These are phyloP conservation scores for Harlomillsia oculata DNA, from an alignment of 1,140 invertebrate species.

Conservation along the genomic window DNA sequence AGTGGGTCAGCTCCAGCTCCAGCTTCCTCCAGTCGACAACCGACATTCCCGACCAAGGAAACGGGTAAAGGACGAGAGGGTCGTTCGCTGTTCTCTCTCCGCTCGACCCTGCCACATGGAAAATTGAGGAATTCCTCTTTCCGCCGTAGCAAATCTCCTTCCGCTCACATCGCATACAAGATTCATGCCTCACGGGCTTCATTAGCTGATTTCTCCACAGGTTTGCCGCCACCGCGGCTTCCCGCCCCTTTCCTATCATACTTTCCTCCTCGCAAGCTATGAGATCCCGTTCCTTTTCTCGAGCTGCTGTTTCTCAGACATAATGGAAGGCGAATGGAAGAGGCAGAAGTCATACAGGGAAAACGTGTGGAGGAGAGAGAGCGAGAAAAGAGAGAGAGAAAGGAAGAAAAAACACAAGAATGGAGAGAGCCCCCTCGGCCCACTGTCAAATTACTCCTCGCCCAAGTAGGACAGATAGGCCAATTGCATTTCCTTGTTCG, in stretches of 20 bases:
- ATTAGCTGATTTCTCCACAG: slow-evolving; percentile 37
- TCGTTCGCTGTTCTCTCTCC: too few species aligned
- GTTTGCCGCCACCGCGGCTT: slow-evolving; percentile 17
- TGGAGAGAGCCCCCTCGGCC: not conserved
- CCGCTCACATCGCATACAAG: not conserved
- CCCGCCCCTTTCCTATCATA: not conserved
- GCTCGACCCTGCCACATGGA: too few species aligned
- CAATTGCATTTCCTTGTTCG: too few species aligned
- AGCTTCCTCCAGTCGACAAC: too few species aligned
- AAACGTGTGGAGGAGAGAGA: not conserved
- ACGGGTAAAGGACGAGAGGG: too few species aligned
- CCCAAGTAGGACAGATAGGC: too few species aligned
- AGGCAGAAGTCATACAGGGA: not conserved
- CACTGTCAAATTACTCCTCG: too few species aligned
- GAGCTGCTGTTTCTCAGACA: not conserved
- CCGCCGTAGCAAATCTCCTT: too few species aligned
- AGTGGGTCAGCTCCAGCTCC: too few species aligned
- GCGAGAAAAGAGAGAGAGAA: not conserved
- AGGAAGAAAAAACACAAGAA: not conserved
- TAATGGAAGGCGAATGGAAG: not conserved
- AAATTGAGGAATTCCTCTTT: too few species aligned
- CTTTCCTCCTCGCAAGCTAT: not conserved
- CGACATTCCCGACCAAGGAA: too few species aligned
- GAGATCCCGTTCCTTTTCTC: not conserved
- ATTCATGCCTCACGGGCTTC: slow-evolving; percentile 35